Base-by-base conservation (phyloP, 2,797 vertebrate genomes). In the Darevskia nairensis region DNA sequence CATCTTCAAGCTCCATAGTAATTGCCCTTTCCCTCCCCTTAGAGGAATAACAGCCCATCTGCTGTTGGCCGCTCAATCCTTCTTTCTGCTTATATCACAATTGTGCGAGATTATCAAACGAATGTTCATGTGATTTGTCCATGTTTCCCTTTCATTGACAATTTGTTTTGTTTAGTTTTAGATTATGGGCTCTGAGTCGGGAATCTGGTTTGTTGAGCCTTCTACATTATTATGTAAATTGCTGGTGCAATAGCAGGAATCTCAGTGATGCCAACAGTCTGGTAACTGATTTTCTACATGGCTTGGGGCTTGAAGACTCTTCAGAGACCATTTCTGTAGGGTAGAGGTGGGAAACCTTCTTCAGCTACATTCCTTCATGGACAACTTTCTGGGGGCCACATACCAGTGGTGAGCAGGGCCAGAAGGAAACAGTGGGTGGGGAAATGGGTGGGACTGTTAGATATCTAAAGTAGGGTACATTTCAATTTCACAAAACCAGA, bases 1-100 rank as follows among this genome's bases (percentile, higher is more conserved):
- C 46, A 7, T 89, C 85, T 76, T 90, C 80, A 88, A 32, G 82
- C 50, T 85, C 86, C 7, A 79, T 75, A 68, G 81, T 75, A 89
- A 86, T 64, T 89, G 55, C 80, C 39, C 78, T 55, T 79, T 84
- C 86, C 89, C 6, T 64, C 2, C 6, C 88, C 79, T 84, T 82
- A 81, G 35, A 85, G 85, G 75, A 23, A 91, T 91, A 79, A 68
- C 8, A 84, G 86, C 59, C 3, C 69, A 75, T 6, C 35, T 88
- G 90, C 35, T 41, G 8, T 55, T 84, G 69, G 46, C 23, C 10
- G 15, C n/a, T n/a, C 46, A 55, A 23, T 74, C 11, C 32, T 64
- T 61, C 21, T 50, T 6, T 72, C 44, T 69, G 66, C 27, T 84
- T 55, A 79, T 74, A 11, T 39, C 32, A 23, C 50, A 72, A 55